Conservation (phyloP, 2,113 vertebrate genomes). For the Donacobius atricapilla region DNA sequence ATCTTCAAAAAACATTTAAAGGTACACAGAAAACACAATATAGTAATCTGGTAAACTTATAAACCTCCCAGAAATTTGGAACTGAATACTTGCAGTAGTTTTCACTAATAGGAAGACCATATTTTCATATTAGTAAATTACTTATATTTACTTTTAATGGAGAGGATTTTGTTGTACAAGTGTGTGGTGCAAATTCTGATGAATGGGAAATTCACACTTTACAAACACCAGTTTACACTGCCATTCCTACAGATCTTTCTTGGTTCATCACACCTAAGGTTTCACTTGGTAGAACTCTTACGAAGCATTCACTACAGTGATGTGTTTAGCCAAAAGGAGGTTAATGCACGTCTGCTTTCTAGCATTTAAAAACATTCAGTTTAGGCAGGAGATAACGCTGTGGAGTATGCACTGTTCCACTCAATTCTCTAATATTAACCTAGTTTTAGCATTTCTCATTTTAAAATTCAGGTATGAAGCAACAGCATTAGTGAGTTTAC, state of each 20-base stretch:
- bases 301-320: not conserved
- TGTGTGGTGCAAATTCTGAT: not conserved
- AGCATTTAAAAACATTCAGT: not conserved
- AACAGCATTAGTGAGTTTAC: not conserved
- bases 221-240: not conserved
- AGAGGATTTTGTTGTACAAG: not conserved
- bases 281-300: not conserved
- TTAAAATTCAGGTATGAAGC: not conserved
- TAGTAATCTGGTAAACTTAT: not conserved
- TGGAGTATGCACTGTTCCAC: not conserved
- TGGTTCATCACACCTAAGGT: not conserved
- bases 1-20: not conserved
- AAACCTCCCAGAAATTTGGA: not conserved
- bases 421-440: not conserved
- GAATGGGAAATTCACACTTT: not conserved
- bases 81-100: not conserved
- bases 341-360: not conserved
- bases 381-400: not conserved
- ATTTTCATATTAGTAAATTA: not conserved
- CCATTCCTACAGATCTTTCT: not conserved
- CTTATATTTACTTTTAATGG: not conserved
- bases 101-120: not conserved
- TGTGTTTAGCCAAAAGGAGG: not conserved
- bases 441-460: not conserved
- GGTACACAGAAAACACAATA: not conserved